Evolutionary conservation across 2,888 invertebrate genomes (phyloP), one percentile per base, ranked within the genome.

Genomic region (Orchesella flavescens): DNA sequence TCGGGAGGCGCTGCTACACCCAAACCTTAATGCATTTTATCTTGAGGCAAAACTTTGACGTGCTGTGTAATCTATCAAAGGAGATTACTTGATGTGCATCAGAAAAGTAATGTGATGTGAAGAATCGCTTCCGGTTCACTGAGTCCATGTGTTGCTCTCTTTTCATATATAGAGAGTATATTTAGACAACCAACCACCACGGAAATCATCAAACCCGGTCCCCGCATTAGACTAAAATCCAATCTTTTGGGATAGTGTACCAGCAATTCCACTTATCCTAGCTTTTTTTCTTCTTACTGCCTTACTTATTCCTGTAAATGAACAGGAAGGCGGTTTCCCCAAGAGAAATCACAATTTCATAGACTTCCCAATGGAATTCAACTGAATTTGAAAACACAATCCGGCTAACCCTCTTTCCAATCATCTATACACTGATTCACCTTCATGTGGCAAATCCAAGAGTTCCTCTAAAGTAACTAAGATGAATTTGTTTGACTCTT

Each of bases 291-390:
- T 59, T 21, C 61, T 17, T 61, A 12, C 21, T 57, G 61, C 21
- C 74, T 61, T 63, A 74, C 63, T 63, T 63, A 59, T 21, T 49
- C 12, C 34, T 59, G 63, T 46, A 24, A 61, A 34, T 34, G 53
- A 24, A 77, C 15, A 53, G 46, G 13, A 65, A 34, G 53, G 57
- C 53, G 59, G 49, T 61, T 59, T 73, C 85, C 87, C 87, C 87
- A 66, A 76, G 88, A 87, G 88, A 88, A 88, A 88, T 88, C 87
- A 88, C 86, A 84, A 82, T 83, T 87, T 87, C 87, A 87, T 87
- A 86, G 84, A 80, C 83, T 83, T 83, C 83, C 83, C 78, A 15
- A 17, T 21, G 83, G 85, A 86, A 85, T 86, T 77, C 21, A 55
- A 7, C 3, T 34, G 34, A 34, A 34, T 34, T 34, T 34, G 34